Conservation (phyloP, 2,797 vertebrate species). For the Psittacula derbiana region DNA sequence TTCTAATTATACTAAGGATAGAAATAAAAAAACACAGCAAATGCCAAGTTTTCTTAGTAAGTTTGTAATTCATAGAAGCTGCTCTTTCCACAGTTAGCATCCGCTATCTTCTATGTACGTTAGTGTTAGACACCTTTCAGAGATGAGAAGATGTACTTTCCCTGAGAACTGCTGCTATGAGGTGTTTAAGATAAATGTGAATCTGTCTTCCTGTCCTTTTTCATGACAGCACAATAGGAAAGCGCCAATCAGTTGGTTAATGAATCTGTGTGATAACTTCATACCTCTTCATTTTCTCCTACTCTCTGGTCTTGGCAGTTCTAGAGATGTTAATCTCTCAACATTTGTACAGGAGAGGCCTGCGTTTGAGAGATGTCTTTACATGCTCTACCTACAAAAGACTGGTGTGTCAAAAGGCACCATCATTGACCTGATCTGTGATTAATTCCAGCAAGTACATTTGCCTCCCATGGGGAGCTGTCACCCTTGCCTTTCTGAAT, state of each 20-base stretch:
- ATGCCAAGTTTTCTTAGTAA: not conserved
- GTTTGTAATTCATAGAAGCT: not conserved
- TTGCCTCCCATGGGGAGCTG: not conserved
- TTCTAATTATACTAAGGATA: not conserved
- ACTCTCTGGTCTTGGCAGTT: slow-evolving; percentile 33
- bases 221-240: slow-evolving; percentile 45
- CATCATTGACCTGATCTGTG: not conserved
- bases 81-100: not conserved
- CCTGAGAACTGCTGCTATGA: slow-evolving; percentile 5
- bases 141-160: not conserved
- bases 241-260: slow-evolving; percentile 53
- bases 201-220: slow-evolving; percentile 52
- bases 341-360: not conserved
- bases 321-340: slow-evolving; percentile 48
- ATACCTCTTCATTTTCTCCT: slow-evolving; percentile 49
- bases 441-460: not conserved
- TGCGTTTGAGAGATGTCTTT: not conserved
- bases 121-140: not conserved
- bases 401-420: not conserved
- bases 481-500: not conserved
- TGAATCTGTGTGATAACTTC: slow-evolving; percentile 54
- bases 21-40: not conserved
- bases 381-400: not conserved
- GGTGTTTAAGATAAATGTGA: slow-evolving; percentile 55
- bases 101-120: not conserved